Evolutionary conservation across 2,888 invertebrate species (phyloP).

Genomic region (Phortica okadai): DNA sequence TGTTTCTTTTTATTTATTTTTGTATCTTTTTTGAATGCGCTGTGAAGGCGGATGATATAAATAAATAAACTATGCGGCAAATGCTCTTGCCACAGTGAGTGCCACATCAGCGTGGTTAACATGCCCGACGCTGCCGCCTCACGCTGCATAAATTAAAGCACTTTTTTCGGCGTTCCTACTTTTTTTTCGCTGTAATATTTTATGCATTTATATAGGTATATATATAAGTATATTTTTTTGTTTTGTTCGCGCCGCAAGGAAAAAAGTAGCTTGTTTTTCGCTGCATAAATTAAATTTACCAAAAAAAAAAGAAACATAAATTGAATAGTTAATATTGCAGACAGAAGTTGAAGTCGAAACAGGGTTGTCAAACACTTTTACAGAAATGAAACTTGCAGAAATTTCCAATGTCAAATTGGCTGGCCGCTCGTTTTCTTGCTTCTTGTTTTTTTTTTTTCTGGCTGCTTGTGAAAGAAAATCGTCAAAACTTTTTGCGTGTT

Average conservation of each 20-base stretch:
- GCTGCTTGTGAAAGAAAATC: background rate
- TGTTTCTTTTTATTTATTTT: background rate
- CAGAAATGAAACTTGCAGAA: background rate
- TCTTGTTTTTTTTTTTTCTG: constrained; percentile 1
- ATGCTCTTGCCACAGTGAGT: background rate
- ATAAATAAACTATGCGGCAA: constrained; percentile 22
- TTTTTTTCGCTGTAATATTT: constrained; percentile 1
- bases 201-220: background rate
- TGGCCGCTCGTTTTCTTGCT: background rate
- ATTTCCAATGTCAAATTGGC: constrained; percentile 11
- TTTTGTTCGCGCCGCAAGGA: background rate
- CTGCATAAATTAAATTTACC: constrained; percentile 23
- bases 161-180: background rate
- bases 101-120: background rate
- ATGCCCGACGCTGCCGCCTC: background rate
- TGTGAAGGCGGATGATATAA: constrained; percentile 11
- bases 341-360: background rate
- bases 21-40: constrained; percentile 2
- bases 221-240: background rate
- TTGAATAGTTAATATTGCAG: constrained; percentile 22
- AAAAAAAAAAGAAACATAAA: constrained; percentile 39
- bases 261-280: constrained; percentile 14
- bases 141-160: constrained; percentile 3
- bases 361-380: constrained; percentile 11
- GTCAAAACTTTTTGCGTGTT: constrained; percentile 1